Conservation (phyloP, 2,888 invertebrate species). For the Hypomecis punctinalis region DNA sequence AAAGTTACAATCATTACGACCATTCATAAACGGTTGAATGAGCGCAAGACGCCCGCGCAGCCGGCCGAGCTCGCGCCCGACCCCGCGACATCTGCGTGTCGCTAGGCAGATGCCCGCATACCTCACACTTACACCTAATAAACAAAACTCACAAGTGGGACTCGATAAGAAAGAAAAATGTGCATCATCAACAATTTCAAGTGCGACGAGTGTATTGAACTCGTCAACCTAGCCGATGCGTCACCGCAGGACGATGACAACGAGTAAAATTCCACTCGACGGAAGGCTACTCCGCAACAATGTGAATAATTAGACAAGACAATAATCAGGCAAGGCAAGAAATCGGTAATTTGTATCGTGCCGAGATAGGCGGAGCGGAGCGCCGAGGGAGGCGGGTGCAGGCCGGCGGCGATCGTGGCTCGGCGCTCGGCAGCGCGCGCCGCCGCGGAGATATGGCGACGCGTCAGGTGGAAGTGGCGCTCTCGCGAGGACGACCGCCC, state of each 20-base stretch:
- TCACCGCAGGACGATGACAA: constrained; percentile 65
- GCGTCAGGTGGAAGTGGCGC: constrained; percentile 84
- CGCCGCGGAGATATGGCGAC: constrained; percentile 81
- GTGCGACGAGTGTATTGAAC: constrained; percentile 74
- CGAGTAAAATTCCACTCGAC: constrained; percentile 75
- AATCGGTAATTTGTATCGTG: constrained; percentile 83
- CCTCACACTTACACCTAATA: constrained; percentile 33
- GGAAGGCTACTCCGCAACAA: constrained; percentile 73
- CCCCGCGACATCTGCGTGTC: constrained; percentile 64
- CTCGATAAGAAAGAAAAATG: constrained; percentile 33
- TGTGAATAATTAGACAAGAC: constrained; percentile 84
- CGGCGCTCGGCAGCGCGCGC: constrained; percentile 71
- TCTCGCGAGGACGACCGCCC: constrained; percentile 71
- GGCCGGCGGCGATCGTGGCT: constrained; percentile 51
- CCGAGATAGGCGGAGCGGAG: constrained; percentile 78
- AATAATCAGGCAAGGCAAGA: constrained; percentile 82
- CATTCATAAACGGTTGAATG: constrained; percentile 83
- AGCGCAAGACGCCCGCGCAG: constrained; percentile 68
- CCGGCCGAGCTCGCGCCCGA: constrained; percentile 56
- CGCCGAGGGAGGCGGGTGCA: constrained; percentile 70
- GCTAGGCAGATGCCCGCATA: constrained; percentile 55
- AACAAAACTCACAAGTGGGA: constrained; percentile 36
- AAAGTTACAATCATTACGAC: constrained; percentile 78
- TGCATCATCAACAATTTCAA: constrained; percentile 28
- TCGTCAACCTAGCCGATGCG: constrained; percentile 74